phyloP scores from a whole-genome alignment of 2,113 vertebrate species.

The Polypterus senegalus region DNA sequence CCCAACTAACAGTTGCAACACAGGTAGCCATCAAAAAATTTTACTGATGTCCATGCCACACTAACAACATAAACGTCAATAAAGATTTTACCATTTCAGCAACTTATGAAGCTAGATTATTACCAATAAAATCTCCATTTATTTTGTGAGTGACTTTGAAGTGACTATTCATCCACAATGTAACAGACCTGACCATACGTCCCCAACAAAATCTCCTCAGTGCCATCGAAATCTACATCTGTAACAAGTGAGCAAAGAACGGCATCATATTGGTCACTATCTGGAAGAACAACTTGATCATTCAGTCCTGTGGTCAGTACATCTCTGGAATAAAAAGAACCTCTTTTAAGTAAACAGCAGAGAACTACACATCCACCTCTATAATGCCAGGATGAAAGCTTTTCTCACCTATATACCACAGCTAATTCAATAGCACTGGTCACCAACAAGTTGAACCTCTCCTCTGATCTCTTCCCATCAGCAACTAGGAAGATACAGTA shows the following conservation, averaged over 20 bases:
- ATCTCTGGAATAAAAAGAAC: slow-evolving; percentile 41
- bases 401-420: slow-evolving; percentile 66
- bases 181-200: slow-evolving; percentile 58
- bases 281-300: slow-evolving; percentile 47
- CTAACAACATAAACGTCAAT: too few relatives aligned
- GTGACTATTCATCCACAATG: too few relatives aligned
- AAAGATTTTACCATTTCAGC: too few relatives aligned
- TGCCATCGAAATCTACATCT: slow-evolving; percentile 70
- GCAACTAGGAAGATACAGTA: not conserved
- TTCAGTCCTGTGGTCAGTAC: slow-evolving; percentile 56
- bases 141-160: too few relatives aligned
- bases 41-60: too few relatives aligned
- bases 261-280: slow-evolving; percentile 72
- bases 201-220: slow-evolving; percentile 55
- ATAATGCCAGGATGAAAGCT: not conserved
- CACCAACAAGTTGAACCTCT: slow-evolving; percentile 62
- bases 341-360: not conserved
- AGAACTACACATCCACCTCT: rapidly evolving
- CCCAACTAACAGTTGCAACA: too few relatives aligned
- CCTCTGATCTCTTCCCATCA: slow-evolving; percentile 11
- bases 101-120: too few relatives aligned
- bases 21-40: too few relatives aligned
- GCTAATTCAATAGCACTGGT: slow-evolving; percentile 73
- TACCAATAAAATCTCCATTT: too few relatives aligned
- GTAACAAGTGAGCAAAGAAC: slow-evolving; percentile 70